A percentile compares a stretch with the other conserved stretches of the same genome.
Conservation (phyloP, 2,797 vertebrate species). For the Sylvia borin region DNA sequence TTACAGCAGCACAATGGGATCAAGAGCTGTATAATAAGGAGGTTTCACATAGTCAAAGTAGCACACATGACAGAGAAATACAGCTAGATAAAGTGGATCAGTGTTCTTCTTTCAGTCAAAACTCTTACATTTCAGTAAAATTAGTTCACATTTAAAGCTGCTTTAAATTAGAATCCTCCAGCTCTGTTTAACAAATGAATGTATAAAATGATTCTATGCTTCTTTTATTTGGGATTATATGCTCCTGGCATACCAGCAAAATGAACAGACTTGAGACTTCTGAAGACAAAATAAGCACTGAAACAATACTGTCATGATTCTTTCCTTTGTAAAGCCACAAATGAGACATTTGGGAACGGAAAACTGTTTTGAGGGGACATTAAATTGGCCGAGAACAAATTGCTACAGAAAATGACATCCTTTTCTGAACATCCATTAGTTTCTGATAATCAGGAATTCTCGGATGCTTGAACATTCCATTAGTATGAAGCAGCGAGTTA, state of each 20-base stretch:
- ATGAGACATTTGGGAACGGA: conserved; percentile 42
- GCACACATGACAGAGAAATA: neutral
- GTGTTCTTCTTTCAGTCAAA: neutral
- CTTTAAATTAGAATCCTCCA: neutral
- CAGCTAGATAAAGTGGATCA: neutral
- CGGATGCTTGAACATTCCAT: conserved; percentile 61
- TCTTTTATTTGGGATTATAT: neutral
- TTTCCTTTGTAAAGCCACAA: conserved; percentile 30
- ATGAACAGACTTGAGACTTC: neutral
- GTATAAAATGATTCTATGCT: neutral
- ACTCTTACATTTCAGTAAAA: neutral
- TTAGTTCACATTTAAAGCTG: neutral
- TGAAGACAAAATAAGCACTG: conserved; percentile 16
- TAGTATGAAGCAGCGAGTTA: conserved; percentile 47
- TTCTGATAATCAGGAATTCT: conserved; percentile 62
- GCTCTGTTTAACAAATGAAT: neutral
- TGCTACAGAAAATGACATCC: conserved; percentile 59
- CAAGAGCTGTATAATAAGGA: neutral
- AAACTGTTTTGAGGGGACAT: conserved; percentile 50
- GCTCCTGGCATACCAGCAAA: neutral
- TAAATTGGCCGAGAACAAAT: conserved; percentile 69
- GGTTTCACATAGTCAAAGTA: neutral
- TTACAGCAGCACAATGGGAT: neutral
- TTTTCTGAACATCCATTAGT: conserved; percentile 60
- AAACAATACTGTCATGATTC: neutral